A percentile compares a stretch with the other conserved stretches of the same genome.
Evolutionary conservation across 2,113 vertebrate species (phyloP).

Genomic region (Hydrolagus affinis): DNA sequence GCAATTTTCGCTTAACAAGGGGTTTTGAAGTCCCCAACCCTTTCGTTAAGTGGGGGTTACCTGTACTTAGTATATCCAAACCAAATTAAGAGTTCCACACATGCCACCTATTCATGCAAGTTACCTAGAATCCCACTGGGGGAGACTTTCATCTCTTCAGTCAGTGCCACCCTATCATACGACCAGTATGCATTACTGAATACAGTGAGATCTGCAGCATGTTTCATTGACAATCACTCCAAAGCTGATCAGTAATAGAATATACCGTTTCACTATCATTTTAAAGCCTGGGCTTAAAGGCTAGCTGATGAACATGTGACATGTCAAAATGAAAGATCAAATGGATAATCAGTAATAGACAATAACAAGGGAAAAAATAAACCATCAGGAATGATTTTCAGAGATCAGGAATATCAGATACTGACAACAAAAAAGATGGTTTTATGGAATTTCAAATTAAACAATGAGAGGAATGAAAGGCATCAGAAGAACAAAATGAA

Average conservation of each 20-base stretch:
- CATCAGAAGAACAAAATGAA: not conserved
- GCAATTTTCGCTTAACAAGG: too few species aligned
- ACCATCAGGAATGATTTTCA: too few species aligned
- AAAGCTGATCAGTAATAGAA: not conserved
- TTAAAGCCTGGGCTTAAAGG: not conserved
- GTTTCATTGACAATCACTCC: not conserved
- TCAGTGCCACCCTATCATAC: too few species aligned
- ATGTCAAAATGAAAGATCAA: not conserved
- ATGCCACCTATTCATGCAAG: too few species aligned
- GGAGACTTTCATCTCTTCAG: too few species aligned
- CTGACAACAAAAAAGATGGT: not conserved
- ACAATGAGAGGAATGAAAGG: not conserved
- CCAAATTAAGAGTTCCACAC: too few species aligned
- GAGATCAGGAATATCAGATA: too few species aligned
- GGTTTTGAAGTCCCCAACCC: too few species aligned
- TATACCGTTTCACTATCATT: not conserved
- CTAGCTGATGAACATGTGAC: not conserved
- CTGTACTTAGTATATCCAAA: too few species aligned
- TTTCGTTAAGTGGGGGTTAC: too few species aligned
- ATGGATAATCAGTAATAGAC: not conserved
- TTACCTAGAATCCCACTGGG: too few species aligned
- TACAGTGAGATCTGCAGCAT: not conserved
- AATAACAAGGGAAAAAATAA: not conserved
- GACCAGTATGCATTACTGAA: not conserved
- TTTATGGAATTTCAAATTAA: not conserved